Base-by-base conservation (phyloP, 2,113 vertebrate genomes). In the Pelecanoides urinatrix region DNA sequence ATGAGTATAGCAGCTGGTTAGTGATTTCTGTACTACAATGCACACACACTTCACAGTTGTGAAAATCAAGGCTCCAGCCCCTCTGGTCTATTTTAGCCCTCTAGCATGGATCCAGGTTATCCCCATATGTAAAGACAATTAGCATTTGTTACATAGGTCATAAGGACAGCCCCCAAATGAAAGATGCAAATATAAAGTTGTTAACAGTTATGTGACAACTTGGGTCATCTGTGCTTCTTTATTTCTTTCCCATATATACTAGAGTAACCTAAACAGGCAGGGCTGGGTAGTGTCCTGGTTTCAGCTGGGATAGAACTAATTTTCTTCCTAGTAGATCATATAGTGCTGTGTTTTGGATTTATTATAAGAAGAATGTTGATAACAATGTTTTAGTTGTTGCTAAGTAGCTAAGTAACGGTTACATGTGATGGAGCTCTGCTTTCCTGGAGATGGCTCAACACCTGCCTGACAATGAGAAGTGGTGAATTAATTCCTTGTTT, bases 91-190 rank as follows among this genome's bases (percentile, higher is more conserved):
- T 47, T 92, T 87, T 49, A 78, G 23, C 66, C 2, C 3, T n/a
- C n/a, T 73, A 2, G 5, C 9, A 44, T 27, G 26, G 23, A 65
- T 59, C 26, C 30, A 53, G 19, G 3, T 0, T 30, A 59, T 55
- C 13, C 13, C 8, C 18, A 44, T 52, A 44, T 13, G 10, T 25
- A 59, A 12, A 45, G 7, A 49, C 7, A 84, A 66, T 38, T 58
- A 65, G 4, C 0, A 1, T 32, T 80, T 50, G 1, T 77, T 59
- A 20, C 0, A 0, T 20, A 47, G 12, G 15, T 53, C 27, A 6
- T 26, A 74, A 75, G 11, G 20, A 40, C 23, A 81, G 12, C 11
- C 26, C 34, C 13, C 52, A 87, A 45, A 80, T 26, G 5, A 36
- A 13, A 20, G 27, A 34, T 1, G 5, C 5, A 68, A 58, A 58